These are phyloP conservation scores for Achlya flavicornis DNA, from an alignment of 2,888 invertebrate species.

Conservation along the genomic window DNA sequence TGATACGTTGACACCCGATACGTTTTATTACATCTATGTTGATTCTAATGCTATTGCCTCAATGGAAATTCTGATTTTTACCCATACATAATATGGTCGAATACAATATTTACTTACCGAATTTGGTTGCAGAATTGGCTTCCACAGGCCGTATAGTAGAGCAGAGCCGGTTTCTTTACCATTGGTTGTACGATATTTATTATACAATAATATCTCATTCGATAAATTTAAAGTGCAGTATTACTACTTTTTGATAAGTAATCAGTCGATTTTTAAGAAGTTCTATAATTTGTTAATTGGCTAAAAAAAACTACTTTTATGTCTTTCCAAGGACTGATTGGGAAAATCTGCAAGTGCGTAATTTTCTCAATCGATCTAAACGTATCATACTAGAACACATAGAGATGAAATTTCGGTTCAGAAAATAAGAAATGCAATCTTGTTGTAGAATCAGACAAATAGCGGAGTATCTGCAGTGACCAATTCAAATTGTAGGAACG, in stretches of 20 bases:
- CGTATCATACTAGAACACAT: slow-evolving; percentile 34
- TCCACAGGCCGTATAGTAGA: slow-evolving; percentile 8
- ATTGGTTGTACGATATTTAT: not conserved
- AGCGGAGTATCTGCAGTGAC: slow-evolving; percentile 71
- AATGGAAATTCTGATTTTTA: slow-evolving; percentile 11
- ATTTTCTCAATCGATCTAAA: not conserved
- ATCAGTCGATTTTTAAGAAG: too few species aligned
- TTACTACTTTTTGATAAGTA: not conserved
- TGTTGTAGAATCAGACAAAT: slow-evolving; percentile 76
- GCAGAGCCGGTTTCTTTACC: slow-evolving; percentile 9
- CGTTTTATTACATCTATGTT: slow-evolving; percentile 38
- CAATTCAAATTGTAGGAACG: slow-evolving; percentile 73
- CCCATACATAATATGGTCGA: slow-evolving; percentile 14
- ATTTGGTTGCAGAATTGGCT: slow-evolving; percentile 15
- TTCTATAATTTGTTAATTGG: too few species aligned
- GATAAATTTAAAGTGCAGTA: not conserved
- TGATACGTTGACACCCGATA: slow-evolving; percentile 59
- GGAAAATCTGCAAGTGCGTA: not conserved
- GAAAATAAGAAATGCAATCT: slow-evolving; percentile 80
- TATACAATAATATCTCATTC: not conserved
- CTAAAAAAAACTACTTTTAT: not conserved
- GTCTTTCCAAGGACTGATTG: not conserved
- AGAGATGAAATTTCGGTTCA: slow-evolving; percentile 52
- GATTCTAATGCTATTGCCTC: slow-evolving; percentile 19
- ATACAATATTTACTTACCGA: slow-evolving; percentile 14